A percentile compares a stretch with the other conserved stretches of the same genome.
phyloP scores from a whole-genome alignment of 2,797 vertebrate species.

The Hapalemur alaotrensis region DNA sequence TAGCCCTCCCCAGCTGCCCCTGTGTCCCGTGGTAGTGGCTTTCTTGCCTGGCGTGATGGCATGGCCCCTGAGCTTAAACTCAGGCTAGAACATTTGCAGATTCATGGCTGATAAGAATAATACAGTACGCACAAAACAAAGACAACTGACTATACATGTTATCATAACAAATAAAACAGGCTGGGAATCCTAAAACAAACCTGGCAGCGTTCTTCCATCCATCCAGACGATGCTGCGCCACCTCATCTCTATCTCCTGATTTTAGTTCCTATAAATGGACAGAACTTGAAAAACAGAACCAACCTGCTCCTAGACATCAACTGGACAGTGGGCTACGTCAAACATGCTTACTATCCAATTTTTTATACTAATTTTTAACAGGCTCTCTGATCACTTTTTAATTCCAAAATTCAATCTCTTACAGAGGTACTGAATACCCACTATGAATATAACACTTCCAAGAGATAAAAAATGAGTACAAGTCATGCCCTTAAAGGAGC shows the following conservation, averaged over 20 bases:
- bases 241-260: background rate
- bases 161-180: conserved; percentile 17
- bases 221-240: background rate
- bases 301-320: background rate
- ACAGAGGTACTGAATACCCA: background rate
- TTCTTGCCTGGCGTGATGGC: background rate
- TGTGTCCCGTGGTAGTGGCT: background rate
- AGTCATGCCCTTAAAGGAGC: background rate
- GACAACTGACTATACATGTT: background rate
- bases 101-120: background rate
- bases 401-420: background rate
- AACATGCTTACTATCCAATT: background rate
- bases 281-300: background rate
- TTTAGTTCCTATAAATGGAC: background rate
- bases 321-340: background rate
- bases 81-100: background rate
- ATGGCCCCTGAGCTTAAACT: background rate
- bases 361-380: background rate
- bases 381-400: background rate
- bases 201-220: background rate
- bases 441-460: background rate
- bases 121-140: conserved; percentile 12
- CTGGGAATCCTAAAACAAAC: conserved; percentile 11
- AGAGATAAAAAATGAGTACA: conserved; percentile 19
- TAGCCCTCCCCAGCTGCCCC: background rate